A percentile compares a stretch with the other conserved stretches of the same genome.
Evolutionary conservation across 2,888 invertebrate genomes (phyloP).

Genomic region (Sthenelais limicola): DNA sequence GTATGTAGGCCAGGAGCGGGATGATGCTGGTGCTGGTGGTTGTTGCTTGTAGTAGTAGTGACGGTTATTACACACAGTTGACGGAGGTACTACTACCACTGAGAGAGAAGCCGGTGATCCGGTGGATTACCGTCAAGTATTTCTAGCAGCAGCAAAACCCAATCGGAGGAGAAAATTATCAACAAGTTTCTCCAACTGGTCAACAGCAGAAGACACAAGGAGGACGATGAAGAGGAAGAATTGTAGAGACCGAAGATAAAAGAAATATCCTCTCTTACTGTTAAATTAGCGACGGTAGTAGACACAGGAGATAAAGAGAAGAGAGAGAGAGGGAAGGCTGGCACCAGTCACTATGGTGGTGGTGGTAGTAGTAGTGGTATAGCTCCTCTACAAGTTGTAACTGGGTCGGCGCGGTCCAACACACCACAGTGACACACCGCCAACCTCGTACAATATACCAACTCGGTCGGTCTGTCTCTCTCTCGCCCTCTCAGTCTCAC

Average conservation of each 20-base stretch:
- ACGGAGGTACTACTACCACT: no score
- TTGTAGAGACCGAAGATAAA: no score
- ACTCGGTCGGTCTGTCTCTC: no score
- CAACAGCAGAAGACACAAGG: no score
- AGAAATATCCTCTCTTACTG: no score
- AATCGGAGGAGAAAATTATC: no score
- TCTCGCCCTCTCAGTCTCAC: no score
- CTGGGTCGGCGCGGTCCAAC: slow-evolving; percentile 7
- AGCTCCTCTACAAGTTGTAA: neutral
- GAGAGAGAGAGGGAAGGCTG: neutral
- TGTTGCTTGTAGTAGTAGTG: neutral
- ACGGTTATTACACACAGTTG: neutral
- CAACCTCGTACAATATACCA: neutral
- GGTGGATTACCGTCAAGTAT: no score
- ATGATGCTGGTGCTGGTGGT: slow-evolving; percentile 8
- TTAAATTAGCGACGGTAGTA: no score
- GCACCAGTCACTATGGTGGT: slow-evolving; percentile 1
- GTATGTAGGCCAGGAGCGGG: neutral
- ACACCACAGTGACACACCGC: slow-evolving; percentile 3
- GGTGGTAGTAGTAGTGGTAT: neutral
- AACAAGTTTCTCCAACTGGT: no score
- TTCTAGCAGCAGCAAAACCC: no score
- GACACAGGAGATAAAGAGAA: neutral
- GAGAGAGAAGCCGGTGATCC: neutral
- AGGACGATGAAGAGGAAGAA: no score